These are phyloP conservation scores for Montipora efflorescens DNA, from an alignment of 64 coral and sea anemone species.

Conservation along the genomic window DNA sequence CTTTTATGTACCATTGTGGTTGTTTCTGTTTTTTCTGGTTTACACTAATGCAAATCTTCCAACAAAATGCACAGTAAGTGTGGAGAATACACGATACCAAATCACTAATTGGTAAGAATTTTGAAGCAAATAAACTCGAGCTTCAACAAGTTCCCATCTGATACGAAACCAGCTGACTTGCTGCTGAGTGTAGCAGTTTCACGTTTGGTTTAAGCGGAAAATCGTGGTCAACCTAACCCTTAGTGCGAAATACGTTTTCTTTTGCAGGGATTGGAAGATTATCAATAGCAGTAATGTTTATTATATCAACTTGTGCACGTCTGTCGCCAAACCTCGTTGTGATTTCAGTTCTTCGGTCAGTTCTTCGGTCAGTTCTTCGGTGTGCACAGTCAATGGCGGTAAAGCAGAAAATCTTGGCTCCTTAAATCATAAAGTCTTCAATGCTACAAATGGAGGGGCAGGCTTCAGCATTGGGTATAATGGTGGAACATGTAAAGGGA, in stretches of 20 bases:
- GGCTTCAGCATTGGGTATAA: slow-evolving; percentile 56
- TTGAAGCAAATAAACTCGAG: not conserved
- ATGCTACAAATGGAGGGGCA: slow-evolving; percentile 1
- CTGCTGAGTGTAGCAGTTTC: not conserved
- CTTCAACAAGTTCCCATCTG: not conserved
- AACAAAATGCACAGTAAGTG: slow-evolving; percentile 51
- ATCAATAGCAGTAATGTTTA: not conserved
- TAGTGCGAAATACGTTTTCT: not conserved
- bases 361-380: not conserved
- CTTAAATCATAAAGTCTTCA: not conserved
- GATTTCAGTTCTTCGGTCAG: slow-evolving; percentile 17
- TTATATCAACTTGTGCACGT: slow-evolving; percentile 72
- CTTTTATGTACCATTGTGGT: slow-evolving; percentile 11
- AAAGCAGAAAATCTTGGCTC: slow-evolving; percentile 24
- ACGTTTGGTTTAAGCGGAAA: not conserved
- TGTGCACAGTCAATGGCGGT: slow-evolving; percentile 30
- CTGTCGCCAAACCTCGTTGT: not conserved
- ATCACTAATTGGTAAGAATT: slow-evolving; percentile 4
- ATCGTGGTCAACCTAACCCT: not conserved
- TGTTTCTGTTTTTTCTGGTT: not conserved
- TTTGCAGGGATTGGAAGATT: slow-evolving; percentile 71
- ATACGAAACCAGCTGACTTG: not conserved
- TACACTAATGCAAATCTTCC: not conserved
- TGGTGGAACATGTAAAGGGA: slow-evolving; percentile 48
- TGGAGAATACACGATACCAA: not conserved